These are phyloP conservation scores for Rhinophrynus dorsalis DNA, from an alignment of 2,797 vertebrate genomes.

Conservation along the genomic window DNA sequence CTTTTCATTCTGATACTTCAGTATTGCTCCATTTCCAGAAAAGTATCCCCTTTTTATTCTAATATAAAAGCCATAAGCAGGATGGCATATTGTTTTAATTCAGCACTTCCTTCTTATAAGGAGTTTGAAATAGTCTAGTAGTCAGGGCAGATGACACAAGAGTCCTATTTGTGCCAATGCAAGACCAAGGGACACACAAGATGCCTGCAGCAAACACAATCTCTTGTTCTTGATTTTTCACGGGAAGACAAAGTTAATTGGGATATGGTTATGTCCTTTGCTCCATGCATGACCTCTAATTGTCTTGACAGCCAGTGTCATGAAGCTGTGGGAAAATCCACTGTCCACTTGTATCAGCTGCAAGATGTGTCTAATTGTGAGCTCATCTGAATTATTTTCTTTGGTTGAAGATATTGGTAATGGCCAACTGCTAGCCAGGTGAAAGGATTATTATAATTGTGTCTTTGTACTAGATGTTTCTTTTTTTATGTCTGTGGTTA, in stretches of 20 bases:
- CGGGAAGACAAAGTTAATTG: constrained; percentile 67
- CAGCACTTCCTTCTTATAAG: too few species aligned
- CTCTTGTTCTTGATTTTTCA: constrained; percentile 70
- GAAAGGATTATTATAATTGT: constrained; percentile 48
- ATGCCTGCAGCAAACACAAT: constrained; percentile 54
- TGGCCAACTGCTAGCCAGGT: constrained; percentile 53
- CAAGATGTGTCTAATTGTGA: constrained; percentile 42
- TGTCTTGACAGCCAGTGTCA: constrained; percentile 61
- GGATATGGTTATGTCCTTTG: constrained; percentile 66
- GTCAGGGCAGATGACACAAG: too few species aligned
- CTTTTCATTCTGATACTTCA: too few species aligned
- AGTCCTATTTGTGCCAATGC: constrained; percentile 63
- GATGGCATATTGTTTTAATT: too few species aligned
- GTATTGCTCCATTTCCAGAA: too few species aligned
- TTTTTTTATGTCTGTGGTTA: constrained; percentile 49
- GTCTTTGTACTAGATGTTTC: constrained; percentile 48
- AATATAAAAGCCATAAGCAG: too few species aligned
- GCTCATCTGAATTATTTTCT: constrained; percentile 57
- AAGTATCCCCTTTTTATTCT: too few species aligned
- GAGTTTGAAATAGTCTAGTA: too few species aligned
- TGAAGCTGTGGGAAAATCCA: constrained; percentile 64
- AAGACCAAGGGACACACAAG: constrained; percentile 64
- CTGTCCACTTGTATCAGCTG: constrained; percentile 57
- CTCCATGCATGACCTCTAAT: constrained; percentile 67
- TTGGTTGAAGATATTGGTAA: constrained; percentile 57